Percentiles rank a stretch among this genome's conserved stretches.
Evolutionary conservation across 2,797 vertebrate genomes (phyloP).

Genomic region (Podargus strigoides): DNA sequence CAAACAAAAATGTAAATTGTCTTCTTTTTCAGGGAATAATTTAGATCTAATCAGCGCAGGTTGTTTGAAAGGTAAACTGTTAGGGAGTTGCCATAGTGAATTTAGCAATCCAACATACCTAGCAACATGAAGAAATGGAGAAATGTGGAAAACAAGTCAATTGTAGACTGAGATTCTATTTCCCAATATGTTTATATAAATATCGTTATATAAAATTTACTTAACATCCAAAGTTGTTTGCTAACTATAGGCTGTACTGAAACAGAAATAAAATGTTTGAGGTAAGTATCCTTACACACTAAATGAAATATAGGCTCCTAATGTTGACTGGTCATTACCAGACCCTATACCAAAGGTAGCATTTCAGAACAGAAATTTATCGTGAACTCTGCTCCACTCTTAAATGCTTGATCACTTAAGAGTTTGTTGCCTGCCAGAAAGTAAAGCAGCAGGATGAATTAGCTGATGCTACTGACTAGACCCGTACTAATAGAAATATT

Average conservation of each 20-base stretch:
- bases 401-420: not conserved
- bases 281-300: not conserved
- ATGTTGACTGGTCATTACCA: not conserved
- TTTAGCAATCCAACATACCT: not conserved
- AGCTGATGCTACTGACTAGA: not conserved
- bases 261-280: not conserved
- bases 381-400: not conserved
- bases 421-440: not conserved
- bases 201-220: not conserved
- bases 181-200: not conserved
- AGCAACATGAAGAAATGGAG: not conserved
- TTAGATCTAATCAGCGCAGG: not conserved
- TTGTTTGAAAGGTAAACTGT: not conserved
- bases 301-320: not conserved
- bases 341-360: not conserved
- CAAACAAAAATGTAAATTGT: not conserved
- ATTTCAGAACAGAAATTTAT: not conserved
- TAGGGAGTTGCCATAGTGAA: not conserved
- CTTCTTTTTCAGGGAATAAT: not conserved
- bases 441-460: not conserved
- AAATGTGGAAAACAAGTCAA: not conserved
- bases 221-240: not conserved
- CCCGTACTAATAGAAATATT: not conserved
- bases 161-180: not conserved
- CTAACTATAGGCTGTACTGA: not conserved